These are phyloP conservation scores for Bos javanicus DNA, from an alignment of 2,113 vertebrate genomes.

Conservation along the genomic window DNA sequence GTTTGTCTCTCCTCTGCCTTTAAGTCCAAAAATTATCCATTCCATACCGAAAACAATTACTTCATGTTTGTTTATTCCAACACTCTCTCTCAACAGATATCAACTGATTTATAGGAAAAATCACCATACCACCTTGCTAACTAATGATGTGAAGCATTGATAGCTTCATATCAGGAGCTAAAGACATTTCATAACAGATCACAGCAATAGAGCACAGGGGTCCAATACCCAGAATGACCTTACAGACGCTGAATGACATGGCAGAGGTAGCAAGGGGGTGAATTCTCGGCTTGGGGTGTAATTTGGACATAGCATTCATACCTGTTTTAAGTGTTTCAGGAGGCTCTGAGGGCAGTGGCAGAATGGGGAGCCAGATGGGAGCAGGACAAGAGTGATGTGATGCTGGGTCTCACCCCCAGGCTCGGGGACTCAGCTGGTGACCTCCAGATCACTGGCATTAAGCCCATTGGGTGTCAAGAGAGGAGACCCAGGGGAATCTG, in stretches of 20 bases:
- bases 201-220: no score
- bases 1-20: neutral
- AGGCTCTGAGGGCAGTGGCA: neutral
- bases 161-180: neutral
- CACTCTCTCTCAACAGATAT: neutral
- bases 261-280: neutral
- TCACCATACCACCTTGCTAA: neutral
- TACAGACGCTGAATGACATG: fast-evolving
- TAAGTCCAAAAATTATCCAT: neutral
- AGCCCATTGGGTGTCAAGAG: neutral
- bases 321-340: neutral
- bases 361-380: neutral
- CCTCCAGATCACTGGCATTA: fast-evolving
- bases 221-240: fast-evolving
- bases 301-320: neutral
- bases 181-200: neutral
- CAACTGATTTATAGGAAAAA: neutral
- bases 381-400: fast-evolving
- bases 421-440: fast-evolving
- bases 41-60: neutral
- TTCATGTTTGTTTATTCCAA: neutral
- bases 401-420: fast-evolving
- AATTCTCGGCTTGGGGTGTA: neutral
- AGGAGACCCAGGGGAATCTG: neutral
- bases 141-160: neutral